Percentiles rank a stretch among this genome's conserved stretches.
Evolutionary conservation across 2,113 vertebrate species (phyloP).

Genomic region (Progne subis): DNA sequence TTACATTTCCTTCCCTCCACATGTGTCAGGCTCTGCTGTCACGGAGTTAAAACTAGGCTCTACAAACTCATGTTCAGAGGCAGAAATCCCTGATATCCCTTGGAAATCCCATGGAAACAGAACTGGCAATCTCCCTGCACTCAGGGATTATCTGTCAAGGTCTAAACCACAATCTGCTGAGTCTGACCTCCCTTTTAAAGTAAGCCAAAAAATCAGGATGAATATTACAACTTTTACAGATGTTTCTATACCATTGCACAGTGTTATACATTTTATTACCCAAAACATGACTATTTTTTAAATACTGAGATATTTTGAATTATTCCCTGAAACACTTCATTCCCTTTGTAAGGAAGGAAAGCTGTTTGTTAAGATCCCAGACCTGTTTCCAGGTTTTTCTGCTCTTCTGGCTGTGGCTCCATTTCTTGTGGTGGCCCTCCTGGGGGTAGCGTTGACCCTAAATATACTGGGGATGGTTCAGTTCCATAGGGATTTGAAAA

Average conservation of each 20-base stretch:
- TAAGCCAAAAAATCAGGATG: background rate
- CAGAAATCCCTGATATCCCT: background rate
- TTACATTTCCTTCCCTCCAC: background rate
- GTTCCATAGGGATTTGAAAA: slow-evolving; percentile 71
- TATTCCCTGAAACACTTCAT: background rate
- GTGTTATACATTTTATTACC: background rate
- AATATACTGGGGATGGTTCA: slow-evolving; percentile 66
- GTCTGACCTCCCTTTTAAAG: background rate
- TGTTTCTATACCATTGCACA: background rate
- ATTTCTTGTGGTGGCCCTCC: slow-evolving; percentile 47
- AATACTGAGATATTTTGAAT: background rate
- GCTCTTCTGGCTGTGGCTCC: slow-evolving; percentile 44
- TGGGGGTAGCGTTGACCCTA: slow-evolving; percentile 57
- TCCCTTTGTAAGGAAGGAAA: background rate
- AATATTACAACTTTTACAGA: background rate
- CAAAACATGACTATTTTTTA: background rate
- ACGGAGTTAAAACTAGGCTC: background rate
- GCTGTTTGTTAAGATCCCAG: background rate
- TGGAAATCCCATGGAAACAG: background rate
- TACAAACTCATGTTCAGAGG: background rate
- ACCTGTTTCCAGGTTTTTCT: slow-evolving; percentile 69
- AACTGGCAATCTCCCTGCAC: background rate
- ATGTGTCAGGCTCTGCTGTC: background rate
- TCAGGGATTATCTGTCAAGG: background rate
- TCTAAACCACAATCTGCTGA: background rate